Evolutionary conservation across 1,140 invertebrate species (phyloP).

Genomic region (Orussus abietinus): DNA sequence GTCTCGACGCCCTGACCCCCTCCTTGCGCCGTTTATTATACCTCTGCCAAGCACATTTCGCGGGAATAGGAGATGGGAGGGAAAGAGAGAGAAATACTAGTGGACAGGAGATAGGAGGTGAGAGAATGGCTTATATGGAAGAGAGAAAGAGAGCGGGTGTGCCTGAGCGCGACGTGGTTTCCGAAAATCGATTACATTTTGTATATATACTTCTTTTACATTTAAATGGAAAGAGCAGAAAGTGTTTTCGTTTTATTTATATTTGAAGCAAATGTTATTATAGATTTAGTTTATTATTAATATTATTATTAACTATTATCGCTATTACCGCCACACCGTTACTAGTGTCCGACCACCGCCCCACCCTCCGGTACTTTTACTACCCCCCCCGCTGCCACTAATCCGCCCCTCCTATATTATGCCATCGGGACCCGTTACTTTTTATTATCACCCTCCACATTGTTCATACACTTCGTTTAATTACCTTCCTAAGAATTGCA

Average conservation of each 20-base stretch:
- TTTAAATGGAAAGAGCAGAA: constrained; percentile 21
- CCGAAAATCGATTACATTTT: constrained; percentile 40
- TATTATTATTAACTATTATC: constrained; percentile 33
- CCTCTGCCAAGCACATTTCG: too few relatives aligned
- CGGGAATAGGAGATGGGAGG: constrained; percentile 6
- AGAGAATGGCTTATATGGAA: constrained; percentile 20
- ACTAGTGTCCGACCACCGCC: too few relatives aligned
- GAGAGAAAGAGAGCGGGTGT: constrained; percentile 18
- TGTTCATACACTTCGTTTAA: neutral
- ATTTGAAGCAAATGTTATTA: constrained; percentile 38
- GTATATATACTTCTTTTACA: constrained; percentile 35
- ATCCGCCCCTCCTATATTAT: too few relatives aligned
- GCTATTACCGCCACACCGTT: constrained; percentile 27
- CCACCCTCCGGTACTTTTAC: too few relatives aligned
- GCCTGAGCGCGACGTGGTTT: constrained; percentile 40
- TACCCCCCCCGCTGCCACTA: too few relatives aligned
- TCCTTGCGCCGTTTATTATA: too few relatives aligned
- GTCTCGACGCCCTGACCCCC: too few relatives aligned
- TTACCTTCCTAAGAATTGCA: too few relatives aligned
- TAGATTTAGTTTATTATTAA: constrained; percentile 39
- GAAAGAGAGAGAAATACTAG: neutral
- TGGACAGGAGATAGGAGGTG: constrained; percentile 17
- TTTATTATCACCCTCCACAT: neutral
- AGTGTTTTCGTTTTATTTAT: constrained; percentile 46
- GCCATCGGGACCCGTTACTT: constrained; percentile 1